Base-by-base conservation (phyloP, 1,140 invertebrate genomes). In the Drosophila mauritiana region DNA sequence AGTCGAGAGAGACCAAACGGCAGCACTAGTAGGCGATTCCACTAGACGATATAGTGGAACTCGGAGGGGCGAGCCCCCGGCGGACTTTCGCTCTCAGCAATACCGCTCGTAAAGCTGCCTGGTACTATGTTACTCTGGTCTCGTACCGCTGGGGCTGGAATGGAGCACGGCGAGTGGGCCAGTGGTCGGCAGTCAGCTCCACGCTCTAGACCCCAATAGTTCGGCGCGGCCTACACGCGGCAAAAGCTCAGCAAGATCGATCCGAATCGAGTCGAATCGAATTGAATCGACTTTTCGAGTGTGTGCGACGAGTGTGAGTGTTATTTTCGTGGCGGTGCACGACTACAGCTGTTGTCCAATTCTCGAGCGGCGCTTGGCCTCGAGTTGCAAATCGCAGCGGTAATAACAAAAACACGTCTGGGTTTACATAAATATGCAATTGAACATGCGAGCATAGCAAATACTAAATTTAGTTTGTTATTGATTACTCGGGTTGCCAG, bases 121-220 rank as follows among this genome's bases (percentile, higher is more conserved):
- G 64, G 56, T 31, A 37, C 55, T 34, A 31, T 34, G 61, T 52
- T 58, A 55, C 20, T 8, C 17, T 22, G 22, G 46, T 27, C n/a
- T 31, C 31, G 31, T 31, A 31, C 22, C 13, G 42, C 15, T 36
- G 55, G 42, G 12, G 43, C 42, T 13, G 12, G 43, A 11, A 13
- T 13, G 45, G 63, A 67, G 63, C 63, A 17, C 61, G 15, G 34
- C n/a, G 63, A 58, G 34, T 20, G 63, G 48, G 56, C 56, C 10
- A 31, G 8, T 37, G 31, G 31, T 12, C 56, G 46, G 31, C 64
- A 68, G 64, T 68, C 64, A 43, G 64, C 46, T 68, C 64, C 64
- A 62, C 48, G 64, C 64, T 65, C 64, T 68, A 68, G 59, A 65
- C 64, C 64, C 64, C 64, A 68, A 68, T 68, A 65, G 64, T 68